Base-by-base conservation (phyloP, 2,888 invertebrate species). In the Omphaloscelis lunosa region DNA sequence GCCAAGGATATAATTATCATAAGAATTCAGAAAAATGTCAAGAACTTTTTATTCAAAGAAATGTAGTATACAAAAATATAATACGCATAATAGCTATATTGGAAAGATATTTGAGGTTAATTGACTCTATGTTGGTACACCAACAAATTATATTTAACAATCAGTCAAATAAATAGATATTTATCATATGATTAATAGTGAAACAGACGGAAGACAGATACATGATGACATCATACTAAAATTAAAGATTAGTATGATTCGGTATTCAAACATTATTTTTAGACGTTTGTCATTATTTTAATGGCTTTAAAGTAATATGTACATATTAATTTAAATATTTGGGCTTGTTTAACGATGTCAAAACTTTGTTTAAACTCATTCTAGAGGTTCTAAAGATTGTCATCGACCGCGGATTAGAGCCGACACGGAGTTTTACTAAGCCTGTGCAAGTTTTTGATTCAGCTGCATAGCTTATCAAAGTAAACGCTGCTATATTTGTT, bases 401-500 rank as follows among this genome's bases (percentile, higher is more conserved):
- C 34, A 72, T 65, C 61, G 58, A 17, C 39, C 23, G 41, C 58
- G 9, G 2, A 71, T 29, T 63, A 5, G 4, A 69, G 41, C 9
- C 1, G 23, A 72, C 27, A 61, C 34, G 6, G 11, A 59, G 11
- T 8, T 45, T 7, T 39, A 27, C 20, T 20, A 73, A 74, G 77
- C 77, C 77, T 80, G 72, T 53, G 17, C 41, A 72, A 80, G n/a
- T 80, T 82, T 61, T 67, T 12, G 2, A 70, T 72, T 66, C 20
- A 61, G 34, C 63, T 72, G 68, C 73, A 66, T 70, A 48, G 58
- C 51, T 58, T 71, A 71, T 23, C 17, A 39, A 39, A 61, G 63
- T 39, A 59, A 79, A 66, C 51, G 34, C 79, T 85, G 77, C 87
- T 83, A 72, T 62, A 51, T 41, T 51, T 62, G 39, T 78, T 85